These are phyloP conservation scores for Nymphalis io DNA, from an alignment of 1,140 invertebrate genomes.

Conservation along the genomic window DNA sequence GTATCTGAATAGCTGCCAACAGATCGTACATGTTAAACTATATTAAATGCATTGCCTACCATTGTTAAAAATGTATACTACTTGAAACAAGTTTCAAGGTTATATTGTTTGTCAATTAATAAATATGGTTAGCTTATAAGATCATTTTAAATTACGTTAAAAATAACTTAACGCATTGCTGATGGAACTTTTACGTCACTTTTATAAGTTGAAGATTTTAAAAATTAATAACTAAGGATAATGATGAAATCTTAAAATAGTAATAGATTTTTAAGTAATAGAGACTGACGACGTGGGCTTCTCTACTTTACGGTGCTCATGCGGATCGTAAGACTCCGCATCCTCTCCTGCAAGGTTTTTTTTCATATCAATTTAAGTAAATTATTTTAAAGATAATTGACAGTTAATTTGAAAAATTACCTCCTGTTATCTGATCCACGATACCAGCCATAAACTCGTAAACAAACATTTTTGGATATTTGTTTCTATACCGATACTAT, in stretches of 20 bases:
- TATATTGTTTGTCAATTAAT: too few relatives aligned
- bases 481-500: background rate
- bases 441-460: conserved; percentile 63
- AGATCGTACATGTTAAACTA: conserved; percentile 13
- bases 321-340: conserved; percentile 49
- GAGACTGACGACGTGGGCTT: conserved; percentile 86
- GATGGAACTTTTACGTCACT: too few relatives aligned
- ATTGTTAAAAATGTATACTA: too few relatives aligned
- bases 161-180: too few relatives aligned
- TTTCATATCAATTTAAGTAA: background rate
- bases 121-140: too few relatives aligned
- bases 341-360: conserved; percentile 41
- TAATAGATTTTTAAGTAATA: conserved; percentile 6
- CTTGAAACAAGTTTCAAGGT: too few relatives aligned
- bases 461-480: conserved; percentile 51
- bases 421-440: conserved; percentile 51
- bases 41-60: background rate
- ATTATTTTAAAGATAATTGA: background rate
- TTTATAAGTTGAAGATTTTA: background rate
- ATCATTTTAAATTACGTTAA: too few relatives aligned
- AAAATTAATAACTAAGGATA: background rate
- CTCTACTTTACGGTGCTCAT: conserved; percentile 83
- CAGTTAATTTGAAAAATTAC: background rate
- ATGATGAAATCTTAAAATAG: background rate
- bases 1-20: conserved; percentile 87